A percentile compares a stretch with the other conserved stretches of the same genome.
Conservation (phyloP, 2,113 vertebrate genomes). For the Labeo rohita region DNA sequence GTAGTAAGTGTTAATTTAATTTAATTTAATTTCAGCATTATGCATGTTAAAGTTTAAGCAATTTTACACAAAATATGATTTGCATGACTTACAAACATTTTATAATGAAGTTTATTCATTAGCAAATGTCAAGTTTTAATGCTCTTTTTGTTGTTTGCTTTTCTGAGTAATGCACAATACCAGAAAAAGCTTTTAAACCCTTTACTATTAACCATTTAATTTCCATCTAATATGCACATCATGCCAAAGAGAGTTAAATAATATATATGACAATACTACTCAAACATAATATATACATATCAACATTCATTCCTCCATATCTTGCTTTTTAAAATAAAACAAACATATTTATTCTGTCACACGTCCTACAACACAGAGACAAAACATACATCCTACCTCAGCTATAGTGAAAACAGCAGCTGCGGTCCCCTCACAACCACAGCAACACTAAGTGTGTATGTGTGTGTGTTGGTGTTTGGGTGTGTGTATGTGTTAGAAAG, state of each 20-base stretch:
- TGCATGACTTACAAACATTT: not conserved
- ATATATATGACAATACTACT: not conserved
- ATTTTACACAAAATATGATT: too few relatives aligned
- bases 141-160: not conserved
- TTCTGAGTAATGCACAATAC: not conserved
- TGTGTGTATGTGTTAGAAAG: slow-evolving; percentile 7
- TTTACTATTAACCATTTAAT: not conserved
- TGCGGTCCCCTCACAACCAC: slow-evolving; percentile 44
- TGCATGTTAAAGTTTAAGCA: too few relatives aligned
- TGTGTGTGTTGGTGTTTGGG: slow-evolving; percentile 29
- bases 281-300: not conserved
- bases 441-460: slow-evolving; percentile 38
- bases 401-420: slow-evolving; percentile 59
- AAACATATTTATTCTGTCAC: not conserved
- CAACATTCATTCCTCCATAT: not conserved
- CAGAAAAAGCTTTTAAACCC: not conserved
- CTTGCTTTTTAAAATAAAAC: not conserved
- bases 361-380: not conserved
- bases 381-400: slow-evolving; percentile 45
- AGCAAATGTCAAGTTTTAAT: not conserved
- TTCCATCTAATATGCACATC: not conserved
- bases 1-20: not conserved
- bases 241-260: not conserved
- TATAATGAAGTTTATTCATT: not conserved
- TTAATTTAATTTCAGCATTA: not conserved